phyloP scores from a whole-genome alignment of 2,797 vertebrate species.

The Balearica regulorum region DNA sequence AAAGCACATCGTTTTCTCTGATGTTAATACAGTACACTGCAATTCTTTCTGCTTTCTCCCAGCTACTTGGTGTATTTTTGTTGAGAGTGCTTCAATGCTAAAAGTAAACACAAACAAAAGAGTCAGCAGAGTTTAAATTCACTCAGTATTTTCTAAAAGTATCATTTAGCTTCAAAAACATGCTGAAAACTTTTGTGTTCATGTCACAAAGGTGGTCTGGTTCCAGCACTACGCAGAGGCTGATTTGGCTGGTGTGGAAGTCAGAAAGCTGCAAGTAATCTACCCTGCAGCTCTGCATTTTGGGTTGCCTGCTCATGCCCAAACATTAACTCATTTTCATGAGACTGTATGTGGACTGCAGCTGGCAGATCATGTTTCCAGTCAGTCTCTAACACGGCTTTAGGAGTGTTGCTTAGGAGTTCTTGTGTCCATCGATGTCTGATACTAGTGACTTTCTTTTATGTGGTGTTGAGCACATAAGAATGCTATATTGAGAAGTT shows the following conservation, averaged over 20 bases:
- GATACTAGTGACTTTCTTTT: background rate
- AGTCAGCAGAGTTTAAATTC: background rate
- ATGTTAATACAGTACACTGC: background rate
- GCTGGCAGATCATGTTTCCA: rapidly evolving
- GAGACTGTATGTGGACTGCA: background rate
- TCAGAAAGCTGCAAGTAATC: background rate
- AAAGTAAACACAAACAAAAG: background rate
- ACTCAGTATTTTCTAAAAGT: background rate
- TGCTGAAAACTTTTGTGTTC: background rate
- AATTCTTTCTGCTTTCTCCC: background rate
- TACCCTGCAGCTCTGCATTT: background rate
- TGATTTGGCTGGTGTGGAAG: background rate
- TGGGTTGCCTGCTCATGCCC: background rate
- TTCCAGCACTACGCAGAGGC: background rate
- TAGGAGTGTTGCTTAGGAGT: background rate
- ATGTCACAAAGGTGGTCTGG: background rate
- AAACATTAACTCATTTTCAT: background rate
- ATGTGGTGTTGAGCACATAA: background rate
- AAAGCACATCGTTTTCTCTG: background rate
- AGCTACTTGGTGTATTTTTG: background rate
- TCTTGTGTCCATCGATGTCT: background rate
- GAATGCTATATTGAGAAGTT: background rate
- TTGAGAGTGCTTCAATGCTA: background rate
- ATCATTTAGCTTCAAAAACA: background rate
- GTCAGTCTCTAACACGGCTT: background rate